Evolutionary conservation across 2,888 invertebrate genomes (phyloP), one percentile per base, ranked within the genome.

Genomic region (Netelia melanura): DNA sequence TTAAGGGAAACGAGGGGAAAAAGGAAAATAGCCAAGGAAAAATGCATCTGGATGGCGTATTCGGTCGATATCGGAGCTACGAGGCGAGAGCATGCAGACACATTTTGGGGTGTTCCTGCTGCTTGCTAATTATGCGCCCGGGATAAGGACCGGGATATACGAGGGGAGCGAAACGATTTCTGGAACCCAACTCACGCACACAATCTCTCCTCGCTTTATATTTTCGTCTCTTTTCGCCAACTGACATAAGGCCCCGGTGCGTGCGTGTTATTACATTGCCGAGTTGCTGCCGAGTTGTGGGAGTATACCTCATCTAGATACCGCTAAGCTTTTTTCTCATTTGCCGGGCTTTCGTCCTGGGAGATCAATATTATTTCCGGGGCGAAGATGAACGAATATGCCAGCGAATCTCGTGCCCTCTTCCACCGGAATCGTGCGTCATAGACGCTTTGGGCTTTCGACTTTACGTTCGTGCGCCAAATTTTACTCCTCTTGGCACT

Each of bases 1-100:
- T 92, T 91, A 92, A 91, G 91, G 90, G 92, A 87, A 93, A 91
- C 90, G 89, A 88, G 91, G 91, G 90, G 90, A 92, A 93, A 91
- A 70, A 83, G 90, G 89, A 89, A 91, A 91, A 90, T 88, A 88
- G 88, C 71, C 79, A 74, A 83, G 72, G 87, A 87, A 87, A 88
- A 88, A 87, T 85, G 84, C 84, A 81, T 83, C 70, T 75, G 76
- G 81, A 77, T 83, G 56, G 54, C 58, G n/a, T 58, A 30, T 38
- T 11, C 38, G 21, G 25, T 64, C 61, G 64, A 72, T 68, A 81
- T 81, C 62, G 44, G 58, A 62, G 76, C 85, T 79, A 84, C 70
- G 83, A 88, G 87, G 87, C 86, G 88, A 25, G 75, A 30, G 87
- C 30, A 75, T 44, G 61, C 74, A 62, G 65, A 75, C 75, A 58